Percentiles rank a stretch among this genome's conserved stretches.
Conservation (phyloP, 2,797 vertebrate species). For the Podarcis lilfordi region DNA sequence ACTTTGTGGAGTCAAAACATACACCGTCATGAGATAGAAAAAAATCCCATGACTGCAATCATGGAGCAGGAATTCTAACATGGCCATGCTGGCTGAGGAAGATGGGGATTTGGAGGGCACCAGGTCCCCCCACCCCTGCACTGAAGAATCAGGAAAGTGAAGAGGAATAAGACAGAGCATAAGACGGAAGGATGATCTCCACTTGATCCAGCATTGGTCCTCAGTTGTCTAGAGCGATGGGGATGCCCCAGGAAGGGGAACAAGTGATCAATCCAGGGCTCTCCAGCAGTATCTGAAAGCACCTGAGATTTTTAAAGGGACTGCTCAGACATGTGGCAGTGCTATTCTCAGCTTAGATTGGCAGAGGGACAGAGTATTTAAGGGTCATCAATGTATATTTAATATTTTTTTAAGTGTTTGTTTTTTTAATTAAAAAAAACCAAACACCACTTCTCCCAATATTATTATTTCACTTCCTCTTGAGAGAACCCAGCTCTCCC, state of each 20-base stretch:
- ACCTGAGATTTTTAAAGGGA: background rate
- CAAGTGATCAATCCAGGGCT: background rate
- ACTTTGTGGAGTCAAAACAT: too few species aligned
- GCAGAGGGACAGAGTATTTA: too few species aligned
- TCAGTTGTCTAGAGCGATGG: background rate
- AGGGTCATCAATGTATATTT: background rate
- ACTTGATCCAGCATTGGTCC: background rate
- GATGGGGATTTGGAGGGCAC: too few species aligned
- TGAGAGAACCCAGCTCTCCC: background rate
- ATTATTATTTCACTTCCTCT: background rate
- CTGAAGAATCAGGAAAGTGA: background rate
- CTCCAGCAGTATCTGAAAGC: background rate
- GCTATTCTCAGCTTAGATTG: background rate
- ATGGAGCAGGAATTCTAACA: background rate
- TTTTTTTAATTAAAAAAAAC: background rate
- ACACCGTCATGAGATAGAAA: too few species aligned
- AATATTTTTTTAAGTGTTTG: too few species aligned
- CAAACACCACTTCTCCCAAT: background rate
- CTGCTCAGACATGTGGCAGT: rapidly evolving
- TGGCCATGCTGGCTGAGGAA: too few species aligned
- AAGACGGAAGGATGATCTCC: background rate
- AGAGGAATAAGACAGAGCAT: background rate
- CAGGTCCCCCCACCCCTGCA: too few species aligned
- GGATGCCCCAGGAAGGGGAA: background rate
- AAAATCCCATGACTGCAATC: too few species aligned